Evolutionary conservation across 2,888 invertebrate species (phyloP), one percentile per base, ranked within the genome.

Genomic region (Perizoma affinitatum): DNA sequence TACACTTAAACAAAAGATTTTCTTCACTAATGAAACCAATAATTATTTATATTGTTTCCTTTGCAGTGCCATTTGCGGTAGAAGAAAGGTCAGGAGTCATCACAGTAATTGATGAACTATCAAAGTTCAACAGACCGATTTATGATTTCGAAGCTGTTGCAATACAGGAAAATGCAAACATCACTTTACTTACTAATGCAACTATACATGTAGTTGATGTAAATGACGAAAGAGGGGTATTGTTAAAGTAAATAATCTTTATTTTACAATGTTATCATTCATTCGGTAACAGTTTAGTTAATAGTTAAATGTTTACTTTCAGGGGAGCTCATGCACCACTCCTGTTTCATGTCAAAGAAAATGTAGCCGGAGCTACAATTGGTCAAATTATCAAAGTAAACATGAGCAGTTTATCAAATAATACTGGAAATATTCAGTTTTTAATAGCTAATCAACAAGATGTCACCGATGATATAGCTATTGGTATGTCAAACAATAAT

Each of bases 71-170:
- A 5, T 97, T 98, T 85, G 97, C 96, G 4, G 96, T 98, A 34
- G 97, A 97, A 88, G 97, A 97, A 80, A 93, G 95, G 63, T 96
- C 97, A 0, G 98, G 98, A 5, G 96, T 96, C 0, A 97, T 98
- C 49, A 97, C 97, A 1, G 96, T 98, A 0, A 95, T 97, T 58
- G 95, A 96, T 40, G 95, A 95, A 61, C 86, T 97, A 45, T 88
- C 94, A 0, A 95, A 95, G 70, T 97, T 94, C 76, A 93, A 94
- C 34, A 87, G 95, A 40, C 93, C 94, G 4, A 84, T 94, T 42
- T 98, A 96, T 76, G 95, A 96, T 65, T 97, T 98, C 74, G 97
- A 97, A 87, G 96, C 97, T 0, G 95, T 97, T 6, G 97, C 97
- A 0, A 95, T 95, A 0, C 94, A 94, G 83, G 93, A 87, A 64